These are phyloP conservation scores for Endotricha flammealis DNA, from an alignment of 2,888 invertebrate species.

Conservation along the genomic window DNA sequence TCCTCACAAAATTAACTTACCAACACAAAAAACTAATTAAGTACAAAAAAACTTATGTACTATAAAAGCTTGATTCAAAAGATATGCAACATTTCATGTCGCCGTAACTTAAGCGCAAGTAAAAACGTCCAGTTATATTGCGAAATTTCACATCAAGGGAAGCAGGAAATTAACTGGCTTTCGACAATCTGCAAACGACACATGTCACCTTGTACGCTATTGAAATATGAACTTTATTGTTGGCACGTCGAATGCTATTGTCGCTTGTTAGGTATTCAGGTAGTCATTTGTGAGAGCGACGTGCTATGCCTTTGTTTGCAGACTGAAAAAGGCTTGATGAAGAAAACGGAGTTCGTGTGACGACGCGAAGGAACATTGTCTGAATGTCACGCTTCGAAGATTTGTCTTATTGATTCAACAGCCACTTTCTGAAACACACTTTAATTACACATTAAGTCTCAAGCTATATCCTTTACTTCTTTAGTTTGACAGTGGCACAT, in stretches of 20 bases:
- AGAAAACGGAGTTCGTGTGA: constrained; percentile 31
- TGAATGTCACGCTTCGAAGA: too few relatives aligned
- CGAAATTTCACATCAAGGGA: constrained; percentile 32
- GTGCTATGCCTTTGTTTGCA: constrained; percentile 29
- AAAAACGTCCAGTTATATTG: constrained; percentile 36
- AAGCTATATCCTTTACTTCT: too few relatives aligned
- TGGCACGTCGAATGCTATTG: constrained; percentile 15
- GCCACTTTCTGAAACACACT: too few relatives aligned
- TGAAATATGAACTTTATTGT: constrained; percentile 25
- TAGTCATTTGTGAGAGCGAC: constrained; percentile 23
- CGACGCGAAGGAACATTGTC: too few relatives aligned
- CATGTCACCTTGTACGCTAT: constrained; percentile 15
- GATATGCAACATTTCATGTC: neutral
- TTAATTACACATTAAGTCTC: too few relatives aligned
- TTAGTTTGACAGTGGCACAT: too few relatives aligned
- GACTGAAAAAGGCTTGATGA: constrained; percentile 43
- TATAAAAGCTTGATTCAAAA: too few relatives aligned
- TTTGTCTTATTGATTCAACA: too few relatives aligned
- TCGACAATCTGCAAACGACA: constrained; percentile 16
- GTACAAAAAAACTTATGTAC: too few relatives aligned
- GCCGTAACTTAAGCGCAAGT: constrained; percentile 13
- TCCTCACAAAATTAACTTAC: too few relatives aligned
- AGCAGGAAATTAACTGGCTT: constrained; percentile 31
- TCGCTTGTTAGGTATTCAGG: constrained; percentile 13
- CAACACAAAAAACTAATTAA: too few relatives aligned